A percentile compares a stretch with the other conserved stretches of the same genome.
phyloP scores from a whole-genome alignment of 2,797 vertebrate species.

The Pyrocephalus nanus region DNA sequence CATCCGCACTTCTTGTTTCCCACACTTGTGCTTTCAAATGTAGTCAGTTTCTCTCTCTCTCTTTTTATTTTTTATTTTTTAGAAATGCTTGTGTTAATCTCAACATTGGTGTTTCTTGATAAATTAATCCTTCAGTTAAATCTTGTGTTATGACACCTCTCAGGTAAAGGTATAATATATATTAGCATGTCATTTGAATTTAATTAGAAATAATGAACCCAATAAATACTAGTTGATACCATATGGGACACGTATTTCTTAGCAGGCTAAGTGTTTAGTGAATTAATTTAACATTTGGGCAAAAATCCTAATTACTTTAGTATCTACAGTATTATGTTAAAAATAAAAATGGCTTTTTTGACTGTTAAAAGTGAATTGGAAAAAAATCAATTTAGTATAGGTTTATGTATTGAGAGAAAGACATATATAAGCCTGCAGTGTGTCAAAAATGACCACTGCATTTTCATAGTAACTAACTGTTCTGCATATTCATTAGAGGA shows the following conservation, averaged over 20 bases:
- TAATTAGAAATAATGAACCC: conserved; percentile 54
- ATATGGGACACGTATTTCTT: background rate
- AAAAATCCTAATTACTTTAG: conserved; percentile 4
- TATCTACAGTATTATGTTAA: background rate
- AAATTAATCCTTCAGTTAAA: conserved; percentile 20
- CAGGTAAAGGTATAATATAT: conserved; percentile 12
- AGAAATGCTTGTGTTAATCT: background rate
- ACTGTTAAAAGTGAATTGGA: background rate
- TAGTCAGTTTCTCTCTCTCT: background rate
- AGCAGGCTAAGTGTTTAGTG: background rate
- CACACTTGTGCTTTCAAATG: background rate
- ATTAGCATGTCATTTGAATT: conserved; percentile 1
- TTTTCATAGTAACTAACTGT: background rate
- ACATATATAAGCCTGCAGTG: background rate
- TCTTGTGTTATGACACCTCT: conserved; percentile 2
- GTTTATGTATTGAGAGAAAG: background rate
- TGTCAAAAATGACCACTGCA: background rate
- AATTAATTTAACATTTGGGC: conserved; percentile 1
- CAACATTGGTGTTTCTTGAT: conserved; percentile 4
- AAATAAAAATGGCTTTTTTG: background rate
- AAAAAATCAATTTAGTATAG: background rate
- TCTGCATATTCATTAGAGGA: background rate
- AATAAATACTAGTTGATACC: conserved; percentile 10
- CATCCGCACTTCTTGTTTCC: background rate
- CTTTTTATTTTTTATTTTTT: background rate